A percentile compares a stretch with the other conserved stretches of the same genome.
phyloP scores from a whole-genome alignment of 2,797 vertebrate species.

The Syngnathus rostellatus region DNA sequence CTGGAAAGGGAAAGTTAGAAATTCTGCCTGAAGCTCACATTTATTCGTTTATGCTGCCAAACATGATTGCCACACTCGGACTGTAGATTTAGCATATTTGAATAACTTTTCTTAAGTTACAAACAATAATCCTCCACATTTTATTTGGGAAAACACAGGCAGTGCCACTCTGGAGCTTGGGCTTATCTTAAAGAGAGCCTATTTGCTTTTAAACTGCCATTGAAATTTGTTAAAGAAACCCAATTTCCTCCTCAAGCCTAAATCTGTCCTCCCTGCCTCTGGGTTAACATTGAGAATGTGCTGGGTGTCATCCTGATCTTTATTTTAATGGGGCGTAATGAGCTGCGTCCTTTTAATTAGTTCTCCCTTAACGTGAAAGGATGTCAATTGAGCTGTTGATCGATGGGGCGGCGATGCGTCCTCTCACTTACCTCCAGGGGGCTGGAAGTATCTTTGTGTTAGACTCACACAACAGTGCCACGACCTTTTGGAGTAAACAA shows the following conservation, averaged over 20 bases:
- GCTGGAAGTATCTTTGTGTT: conserved; percentile 31
- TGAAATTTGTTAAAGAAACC: neutral
- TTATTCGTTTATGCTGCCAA: neutral
- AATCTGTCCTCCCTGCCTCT: conserved; percentile 1
- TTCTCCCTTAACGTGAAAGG: conserved; percentile 53
- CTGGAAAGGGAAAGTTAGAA: neutral
- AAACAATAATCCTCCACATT: conserved; percentile 1
- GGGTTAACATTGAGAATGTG: conserved; percentile 15
- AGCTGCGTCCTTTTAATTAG: conserved; percentile 60
- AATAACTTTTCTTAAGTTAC: conserved; percentile 3
- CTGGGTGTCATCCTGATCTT: conserved; percentile 39
- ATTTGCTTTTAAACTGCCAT: neutral
- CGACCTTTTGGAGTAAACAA: neutral
- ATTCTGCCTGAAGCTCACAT: neutral
- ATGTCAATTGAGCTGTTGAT: conserved; percentile 59
- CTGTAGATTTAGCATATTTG: neutral
- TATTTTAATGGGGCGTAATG: conserved; percentile 65
- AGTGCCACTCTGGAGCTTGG: neutral
- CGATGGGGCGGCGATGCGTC: conserved; percentile 55
- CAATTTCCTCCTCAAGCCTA: neutral
- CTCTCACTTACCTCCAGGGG: conserved; percentile 51
- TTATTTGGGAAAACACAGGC: neutral
- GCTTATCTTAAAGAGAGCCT: neutral
- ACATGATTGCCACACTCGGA: conserved; percentile 1
- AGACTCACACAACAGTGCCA: neutral